Conservation (phyloP, 2,797 vertebrate species). For the Pipistrellus pipistrellus region DNA sequence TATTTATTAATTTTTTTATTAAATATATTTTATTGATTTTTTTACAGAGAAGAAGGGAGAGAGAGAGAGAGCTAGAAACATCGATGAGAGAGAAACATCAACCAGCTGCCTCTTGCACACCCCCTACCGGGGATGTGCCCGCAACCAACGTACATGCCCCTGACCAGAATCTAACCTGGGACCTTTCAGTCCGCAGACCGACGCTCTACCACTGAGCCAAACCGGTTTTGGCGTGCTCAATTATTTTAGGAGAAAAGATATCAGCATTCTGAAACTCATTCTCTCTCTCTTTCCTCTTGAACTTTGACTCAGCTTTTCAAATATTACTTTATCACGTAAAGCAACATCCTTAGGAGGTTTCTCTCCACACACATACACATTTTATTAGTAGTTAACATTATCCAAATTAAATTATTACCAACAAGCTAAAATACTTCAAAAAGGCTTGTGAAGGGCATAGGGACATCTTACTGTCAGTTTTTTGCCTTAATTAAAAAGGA, state of each 20-base stretch:
- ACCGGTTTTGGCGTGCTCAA: too few species aligned
- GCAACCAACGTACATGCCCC: too few species aligned
- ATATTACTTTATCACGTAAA: constrained; percentile 25
- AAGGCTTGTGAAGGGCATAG: background rate
- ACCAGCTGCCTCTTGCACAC: too few species aligned
- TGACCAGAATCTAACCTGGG: too few species aligned
- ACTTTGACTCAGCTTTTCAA: constrained; percentile 15
- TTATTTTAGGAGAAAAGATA: constrained; percentile 4
- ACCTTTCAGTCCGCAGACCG: too few species aligned
- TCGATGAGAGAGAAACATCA: too few species aligned
- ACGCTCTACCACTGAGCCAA: too few species aligned
- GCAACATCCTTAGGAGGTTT: background rate
- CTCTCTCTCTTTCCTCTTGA: constrained; percentile 14
- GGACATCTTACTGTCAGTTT: background rate
- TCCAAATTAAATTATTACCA: constrained; percentile 33
- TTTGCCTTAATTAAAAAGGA: constrained; percentile 46
- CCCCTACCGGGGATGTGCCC: too few species aligned
- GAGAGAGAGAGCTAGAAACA: too few species aligned
- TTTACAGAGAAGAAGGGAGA: too few species aligned
- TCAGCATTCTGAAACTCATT: background rate
- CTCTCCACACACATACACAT: background rate
- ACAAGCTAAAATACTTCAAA: constrained; percentile 42
- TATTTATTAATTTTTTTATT: too few species aligned
- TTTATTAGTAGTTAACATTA: constrained; percentile 44
- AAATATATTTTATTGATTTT: too few species aligned